Conservation (phyloP, 2,113 vertebrate species). For the Tapirus terrestris region DNA sequence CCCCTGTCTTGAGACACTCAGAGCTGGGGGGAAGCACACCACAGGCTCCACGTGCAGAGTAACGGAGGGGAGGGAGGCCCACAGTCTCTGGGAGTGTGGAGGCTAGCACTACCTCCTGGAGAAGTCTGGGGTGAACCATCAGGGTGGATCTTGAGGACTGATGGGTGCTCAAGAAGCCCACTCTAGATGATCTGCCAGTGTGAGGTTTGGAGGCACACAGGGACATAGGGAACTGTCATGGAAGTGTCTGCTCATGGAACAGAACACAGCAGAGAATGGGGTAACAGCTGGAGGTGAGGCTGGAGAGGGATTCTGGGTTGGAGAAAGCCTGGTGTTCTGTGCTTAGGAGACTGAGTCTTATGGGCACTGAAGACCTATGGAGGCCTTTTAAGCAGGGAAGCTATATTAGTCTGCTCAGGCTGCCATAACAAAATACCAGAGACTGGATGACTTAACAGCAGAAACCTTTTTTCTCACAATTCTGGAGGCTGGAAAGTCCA, state of each 20-base stretch:
- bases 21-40: background rate
- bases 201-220: too few species aligned
- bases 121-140: background rate
- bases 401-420: background rate
- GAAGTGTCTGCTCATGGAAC: background rate
- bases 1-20: background rate
- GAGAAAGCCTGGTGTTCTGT: fast-evolving
- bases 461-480: background rate
- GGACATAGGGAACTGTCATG: too few species aligned
- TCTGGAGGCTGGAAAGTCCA: background rate
- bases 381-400: background rate
- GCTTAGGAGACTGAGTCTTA: too few species aligned
- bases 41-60: background rate
- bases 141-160: background rate
- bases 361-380: too few species aligned
- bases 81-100: background rate
- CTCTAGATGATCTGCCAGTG: too few species aligned
- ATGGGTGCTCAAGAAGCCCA: background rate
- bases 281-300: background rate
- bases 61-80: background rate
- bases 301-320: background rate
- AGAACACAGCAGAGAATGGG: background rate
- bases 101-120: background rate
- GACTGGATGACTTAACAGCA: background rate
- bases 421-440: background rate